Percentiles rank a stretch among this genome's conserved stretches.
These are phyloP conservation scores for Sminthurinus aureus DNA, from an alignment of 2,888 invertebrate genomes.

Conservation along the genomic window DNA sequence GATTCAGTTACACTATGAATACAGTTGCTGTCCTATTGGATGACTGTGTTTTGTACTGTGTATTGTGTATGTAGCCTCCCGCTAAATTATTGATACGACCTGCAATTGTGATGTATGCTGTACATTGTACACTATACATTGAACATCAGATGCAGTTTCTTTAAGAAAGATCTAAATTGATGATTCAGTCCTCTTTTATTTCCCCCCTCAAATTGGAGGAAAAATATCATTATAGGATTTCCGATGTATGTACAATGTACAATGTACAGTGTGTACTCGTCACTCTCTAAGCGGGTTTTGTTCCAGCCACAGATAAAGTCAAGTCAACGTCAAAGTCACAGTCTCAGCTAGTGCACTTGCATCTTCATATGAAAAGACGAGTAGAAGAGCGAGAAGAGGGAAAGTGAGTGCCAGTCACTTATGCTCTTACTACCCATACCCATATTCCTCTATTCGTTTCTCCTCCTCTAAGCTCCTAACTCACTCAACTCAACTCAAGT, in stretches of 20 bases:
- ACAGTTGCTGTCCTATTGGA: neutral
- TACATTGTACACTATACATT: too few relatives aligned
- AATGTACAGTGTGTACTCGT: neutral
- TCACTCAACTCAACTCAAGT: neutral
- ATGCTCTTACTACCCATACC: too few relatives aligned
- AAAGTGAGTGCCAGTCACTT: neutral
- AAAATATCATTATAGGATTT: conserved; percentile 59
- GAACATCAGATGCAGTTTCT: conserved; percentile 24
- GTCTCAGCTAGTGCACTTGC: neutral
- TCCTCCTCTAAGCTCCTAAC: neutral
- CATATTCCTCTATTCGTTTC: neutral
- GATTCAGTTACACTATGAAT: neutral
- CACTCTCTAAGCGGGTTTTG: neutral
- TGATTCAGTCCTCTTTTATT: conserved; percentile 54
- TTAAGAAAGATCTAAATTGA: conserved; percentile 51
- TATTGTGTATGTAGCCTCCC: neutral
- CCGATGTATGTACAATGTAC: conserved; percentile 40
- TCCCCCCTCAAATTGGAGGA: conserved; percentile 56
- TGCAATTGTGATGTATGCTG: conserved; percentile 38
- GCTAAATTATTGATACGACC: conserved; percentile 47
- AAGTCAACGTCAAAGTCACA: neutral
- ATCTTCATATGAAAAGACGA: too few relatives aligned
- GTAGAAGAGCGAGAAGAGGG: too few relatives aligned
- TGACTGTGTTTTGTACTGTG: neutral
- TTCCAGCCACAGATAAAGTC: neutral